Conservation (phyloP, 2,797 vertebrate species). For the Centropyge bicolor region DNA sequence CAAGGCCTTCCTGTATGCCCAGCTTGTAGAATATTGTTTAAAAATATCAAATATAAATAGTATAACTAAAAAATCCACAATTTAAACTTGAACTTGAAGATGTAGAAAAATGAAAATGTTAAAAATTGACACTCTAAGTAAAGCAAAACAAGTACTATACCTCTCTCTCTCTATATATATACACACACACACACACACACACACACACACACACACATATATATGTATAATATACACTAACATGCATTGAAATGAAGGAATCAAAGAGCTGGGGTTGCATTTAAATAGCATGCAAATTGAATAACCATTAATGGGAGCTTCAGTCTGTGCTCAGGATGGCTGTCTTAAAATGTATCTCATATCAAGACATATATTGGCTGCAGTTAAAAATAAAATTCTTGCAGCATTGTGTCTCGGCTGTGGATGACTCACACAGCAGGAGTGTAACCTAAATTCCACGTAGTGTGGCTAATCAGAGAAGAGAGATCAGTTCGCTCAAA, state of each 20-base stretch:
- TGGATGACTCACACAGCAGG: not conserved
- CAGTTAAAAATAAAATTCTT: not conserved
- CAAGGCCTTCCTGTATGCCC: not conserved
- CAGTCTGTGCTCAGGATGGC: not conserved
- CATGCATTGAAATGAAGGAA: not conserved
- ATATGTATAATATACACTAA: not conserved
- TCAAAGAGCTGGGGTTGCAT: not conserved
- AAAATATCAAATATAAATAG: not conserved
- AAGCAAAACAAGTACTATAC: not conserved
- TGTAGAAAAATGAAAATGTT: not conserved
- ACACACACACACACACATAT: not conserved
- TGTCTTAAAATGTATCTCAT: not conserved
- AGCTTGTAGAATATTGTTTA: not conserved
- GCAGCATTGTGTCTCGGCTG: not conserved
- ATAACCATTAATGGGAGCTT: not conserved
- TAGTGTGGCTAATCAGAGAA: not conserved
- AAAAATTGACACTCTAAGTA: not conserved
- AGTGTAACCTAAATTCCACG: conserved; percentile 3
- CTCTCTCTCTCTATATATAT: no score
- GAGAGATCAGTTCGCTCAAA: not conserved
- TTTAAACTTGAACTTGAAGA: not conserved
- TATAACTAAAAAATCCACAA: not conserved
- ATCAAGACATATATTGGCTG: not conserved
- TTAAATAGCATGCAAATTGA: not conserved
- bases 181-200: no score